These are phyloP conservation scores for Acridotheres tristis DNA, from an alignment of 2,797 vertebrate species.

Conservation along the genomic window DNA sequence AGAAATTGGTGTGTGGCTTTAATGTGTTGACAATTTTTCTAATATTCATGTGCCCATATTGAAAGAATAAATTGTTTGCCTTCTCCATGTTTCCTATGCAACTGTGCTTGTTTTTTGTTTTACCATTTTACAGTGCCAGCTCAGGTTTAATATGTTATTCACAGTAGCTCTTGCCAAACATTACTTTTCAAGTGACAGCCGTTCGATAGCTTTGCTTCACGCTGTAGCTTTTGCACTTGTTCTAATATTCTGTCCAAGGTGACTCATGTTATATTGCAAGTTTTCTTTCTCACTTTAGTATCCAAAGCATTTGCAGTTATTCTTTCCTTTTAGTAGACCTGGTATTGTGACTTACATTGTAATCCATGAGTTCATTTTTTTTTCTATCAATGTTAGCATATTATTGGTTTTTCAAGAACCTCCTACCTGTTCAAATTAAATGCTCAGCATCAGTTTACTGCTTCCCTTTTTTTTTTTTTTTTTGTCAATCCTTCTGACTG, in stretches of 20 bases:
- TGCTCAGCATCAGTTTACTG: background rate
- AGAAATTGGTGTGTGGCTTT: background rate
- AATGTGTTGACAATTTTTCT: background rate
- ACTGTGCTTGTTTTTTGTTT: background rate
- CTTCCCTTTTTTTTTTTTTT: background rate
- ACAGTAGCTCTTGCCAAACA: background rate
- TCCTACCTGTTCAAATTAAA: background rate
- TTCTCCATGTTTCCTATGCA: background rate
- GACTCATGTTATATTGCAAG: background rate
- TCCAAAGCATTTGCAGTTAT: background rate
- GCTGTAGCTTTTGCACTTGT: background rate
- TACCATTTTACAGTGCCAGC: background rate
- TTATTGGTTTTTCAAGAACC: background rate
- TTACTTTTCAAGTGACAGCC: slow-evolving; percentile 26
- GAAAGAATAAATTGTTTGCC: background rate
- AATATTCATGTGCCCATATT: background rate
- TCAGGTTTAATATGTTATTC: background rate
- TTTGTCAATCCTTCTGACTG: background rate
- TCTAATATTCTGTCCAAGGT: background rate
- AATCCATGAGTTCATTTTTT: background rate
- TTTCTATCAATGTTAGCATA: background rate
- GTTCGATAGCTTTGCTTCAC: background rate
- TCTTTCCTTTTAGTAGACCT: background rate
- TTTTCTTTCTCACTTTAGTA: background rate
- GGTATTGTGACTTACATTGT: background rate